Evolutionary conservation across 1,140 invertebrate species (phyloP), one percentile per base, ranked within the genome.

Genomic region (Monomorium pharaonis): DNA sequence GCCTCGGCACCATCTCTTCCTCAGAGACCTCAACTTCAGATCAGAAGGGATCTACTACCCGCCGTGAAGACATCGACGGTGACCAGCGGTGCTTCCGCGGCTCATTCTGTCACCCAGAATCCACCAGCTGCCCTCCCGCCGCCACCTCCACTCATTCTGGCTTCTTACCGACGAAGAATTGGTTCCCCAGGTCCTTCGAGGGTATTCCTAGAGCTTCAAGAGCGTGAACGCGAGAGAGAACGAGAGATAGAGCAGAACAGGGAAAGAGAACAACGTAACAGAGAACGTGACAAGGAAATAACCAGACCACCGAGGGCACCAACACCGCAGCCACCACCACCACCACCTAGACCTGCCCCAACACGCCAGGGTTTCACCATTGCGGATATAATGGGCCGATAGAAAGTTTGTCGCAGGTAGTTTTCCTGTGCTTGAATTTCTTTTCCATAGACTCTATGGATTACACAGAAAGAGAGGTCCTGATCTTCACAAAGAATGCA

Each of bases 21-120:
- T 18, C 94, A 95, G 67, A 93, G 96, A 84, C 96, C 96, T 1
- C 96, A 97, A 85, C 90, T 97, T 37, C 97, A 97, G 89, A 97
- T 97, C 30, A 95, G 97, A 49, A 95, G 97, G 92, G 97, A 97
- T 89, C 94, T 97, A 30, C 96, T 97, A 80, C 96, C 96, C 89
- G 93, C 96, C 87, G 94, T 95, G 72, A 95, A 95, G 70, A 92
- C 96, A 70, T 94, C 95, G 3, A 92, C 93, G 14, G 95, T 95
- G 7, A 94, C 95, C 16, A 96, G 95, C 16, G 95, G 94, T 33
- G 90, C 89, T 47, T 84, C 83, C 0, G 69, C 65, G 7, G 81
- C 69, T 37, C 90, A 91, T 86, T 83, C 92, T 91, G 95, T 91
- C 93, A 94, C 86, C 90, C 96, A 93, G 91, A 96, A 93, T 94